A percentile compares a stretch with the other conserved stretches of the same genome.
These are phyloP conservation scores for Aphelenchoides fujianensis DNA, from an alignment of 1,140 invertebrate species.

Conservation along the genomic window DNA sequence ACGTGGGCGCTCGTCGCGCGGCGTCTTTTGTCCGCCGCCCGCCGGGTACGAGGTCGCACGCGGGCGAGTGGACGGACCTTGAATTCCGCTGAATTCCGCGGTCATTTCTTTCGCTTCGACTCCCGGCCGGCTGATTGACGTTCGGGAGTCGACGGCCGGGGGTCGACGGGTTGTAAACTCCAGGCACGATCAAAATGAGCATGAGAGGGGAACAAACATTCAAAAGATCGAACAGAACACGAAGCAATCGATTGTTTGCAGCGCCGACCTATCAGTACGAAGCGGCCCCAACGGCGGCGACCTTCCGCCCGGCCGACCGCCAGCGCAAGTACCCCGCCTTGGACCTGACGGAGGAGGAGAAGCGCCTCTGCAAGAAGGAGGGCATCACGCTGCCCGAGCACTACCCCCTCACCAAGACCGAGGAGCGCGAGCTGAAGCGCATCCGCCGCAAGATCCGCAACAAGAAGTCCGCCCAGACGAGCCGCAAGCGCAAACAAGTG, in stretches of 20 bases:
- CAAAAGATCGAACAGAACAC: too few relatives aligned
- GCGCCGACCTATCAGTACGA: not conserved
- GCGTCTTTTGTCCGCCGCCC: not conserved
- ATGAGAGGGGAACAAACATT: too few relatives aligned
- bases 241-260: too few relatives aligned
- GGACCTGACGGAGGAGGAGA: slow-evolving; percentile 86
- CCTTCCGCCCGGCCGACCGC: not conserved
- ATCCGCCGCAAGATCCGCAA: slow-evolving; percentile 98
- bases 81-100: not conserved
- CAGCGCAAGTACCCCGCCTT: slow-evolving; percentile 54
- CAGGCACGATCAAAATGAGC: too few relatives aligned
- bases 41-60: not conserved
- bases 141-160: too few relatives aligned
- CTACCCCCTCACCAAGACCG: slow-evolving; percentile 88
- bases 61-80: not conserved
- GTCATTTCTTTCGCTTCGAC: not conserved
- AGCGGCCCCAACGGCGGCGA: not conserved
- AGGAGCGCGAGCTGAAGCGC: slow-evolving; percentile 96
- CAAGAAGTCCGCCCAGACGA: slow-evolving; percentile 68
- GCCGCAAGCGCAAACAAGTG: slow-evolving; percentile 59
- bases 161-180: too few relatives aligned
- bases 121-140: not conserved
- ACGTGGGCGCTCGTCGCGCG: not conserved
- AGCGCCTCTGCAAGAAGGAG: slow-evolving; percentile 72
- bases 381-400: slow-evolving; percentile 90